Evolutionary conservation across 30 jellyfish, hydroid and myxozoan species (phyloP), one percentile per base, ranked within the genome.

Genomic region (Pelagia noctiluca): DNA sequence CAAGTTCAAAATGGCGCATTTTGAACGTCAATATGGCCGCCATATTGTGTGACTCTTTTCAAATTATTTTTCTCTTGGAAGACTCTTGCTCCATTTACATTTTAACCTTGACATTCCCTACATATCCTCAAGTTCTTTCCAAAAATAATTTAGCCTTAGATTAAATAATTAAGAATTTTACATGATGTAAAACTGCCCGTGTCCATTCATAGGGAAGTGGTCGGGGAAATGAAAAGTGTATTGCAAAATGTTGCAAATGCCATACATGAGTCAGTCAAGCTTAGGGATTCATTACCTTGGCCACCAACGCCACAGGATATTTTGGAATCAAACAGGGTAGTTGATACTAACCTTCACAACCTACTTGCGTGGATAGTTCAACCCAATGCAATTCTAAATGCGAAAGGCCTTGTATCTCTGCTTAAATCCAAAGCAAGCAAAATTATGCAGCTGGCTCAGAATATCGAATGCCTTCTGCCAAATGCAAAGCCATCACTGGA

Each of bases 361-460:
- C 26, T 25, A 25, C 72, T 47, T 24, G 52, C 12, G 37, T 72
- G 85, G 85, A 72, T 72, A 72, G 85, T 72, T 47, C 71, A 72
- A 46, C 73, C 67, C 23, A 79, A 57, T 78, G 76, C 70, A 66
- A 78, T 68, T 57, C 48, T 77, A 35, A 77, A 52, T 77, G 80
- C 33, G 33, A 60, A 35, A 26, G 80, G 89, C 30, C 38, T 77
- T 22, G 80, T 77, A 77, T 53, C 66, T 77, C 80, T 54, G 67
- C 89, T 68, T 57, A 77, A 77, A 77, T 52, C 89, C 19, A 42
- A 77, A 77, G 69, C 89, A 52, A 77, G 80, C 28, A 77, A 60
- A 25, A 29, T 54, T 53, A 77, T 60, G 80, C 89, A 77, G 80
- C 68, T 77, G 78, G 78, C 69, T 53, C 89, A 77, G 89, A 53